Percentiles rank a stretch among this genome's conserved stretches.
Conservation (phyloP, 2,888 invertebrate species). For the Rhaphigaster nebulosa region DNA sequence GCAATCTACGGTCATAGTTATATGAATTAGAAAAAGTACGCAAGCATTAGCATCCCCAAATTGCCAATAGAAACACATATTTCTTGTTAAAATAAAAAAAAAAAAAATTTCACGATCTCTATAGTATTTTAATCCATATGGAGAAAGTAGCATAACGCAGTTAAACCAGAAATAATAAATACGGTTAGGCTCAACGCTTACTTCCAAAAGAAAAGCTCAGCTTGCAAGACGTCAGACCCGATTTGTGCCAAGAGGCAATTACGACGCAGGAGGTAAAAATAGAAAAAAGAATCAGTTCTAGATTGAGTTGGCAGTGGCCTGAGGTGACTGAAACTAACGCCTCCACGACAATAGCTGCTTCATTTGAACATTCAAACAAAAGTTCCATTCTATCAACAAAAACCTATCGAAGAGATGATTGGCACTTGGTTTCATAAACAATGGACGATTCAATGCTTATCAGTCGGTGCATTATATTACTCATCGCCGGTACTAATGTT, state of each 20-base stretch:
- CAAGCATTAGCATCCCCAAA: no score
- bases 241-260: background rate
- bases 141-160: background rate
- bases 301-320: background rate
- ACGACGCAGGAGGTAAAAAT: background rate
- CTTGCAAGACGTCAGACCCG: background rate
- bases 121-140: background rate
- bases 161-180: background rate
- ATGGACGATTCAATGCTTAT: background rate
- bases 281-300: background rate
- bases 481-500: background rate
- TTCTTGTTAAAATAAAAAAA: background rate
- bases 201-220: background rate
- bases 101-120: background rate
- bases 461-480: constrained; percentile 4
- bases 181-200: background rate
- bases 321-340: background rate
- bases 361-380: background rate
- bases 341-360: background rate
- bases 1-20: no score
- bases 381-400: constrained; percentile 3
- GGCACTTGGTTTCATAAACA: background rate
- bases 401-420: background rate
- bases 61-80: no score
- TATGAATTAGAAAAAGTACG: no score